Evolutionary conservation across 2,888 invertebrate genomes (phyloP), one percentile per base, ranked within the genome.

Genomic region (Lasioglossum leucozonium): DNA sequence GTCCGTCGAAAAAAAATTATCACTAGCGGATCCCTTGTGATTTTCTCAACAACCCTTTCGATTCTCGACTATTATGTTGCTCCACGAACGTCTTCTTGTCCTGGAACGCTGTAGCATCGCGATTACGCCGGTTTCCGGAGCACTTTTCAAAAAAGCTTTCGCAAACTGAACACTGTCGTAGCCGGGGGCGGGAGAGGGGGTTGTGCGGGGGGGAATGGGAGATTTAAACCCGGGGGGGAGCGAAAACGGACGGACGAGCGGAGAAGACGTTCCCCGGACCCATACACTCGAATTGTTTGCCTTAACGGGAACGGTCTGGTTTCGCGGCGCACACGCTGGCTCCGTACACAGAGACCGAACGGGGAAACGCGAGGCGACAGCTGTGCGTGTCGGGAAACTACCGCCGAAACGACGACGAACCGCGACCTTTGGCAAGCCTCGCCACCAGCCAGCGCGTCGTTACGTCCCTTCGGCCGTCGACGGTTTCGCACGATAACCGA

Each of bases 31-130:
- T 34, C 44, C 16, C 16, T n/a, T n/a, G 44, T 44, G 16, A 44
- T 4, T 77, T 65, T 51, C 74, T 74, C 37, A 30, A 40, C 13
- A 26, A 37, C 62, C 44, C 85, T 44, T 8, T 76, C 55, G 81
- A 71, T 74, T 78, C 34, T 73, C 76, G 82, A 55, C 78, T 86
- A 85, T 72, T 86, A 85, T 72, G 72, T 72, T 26, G 79, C 69
- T 79, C 55, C 58, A 13, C 79, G 75, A 47, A 65, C 73, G 72
- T 86, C 77, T 79, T 86, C 77, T 82, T 82, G 86, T 42, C 58
- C 77, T 86, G 81, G 79, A 40, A 78, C 72, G 86, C 73, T 86
- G 86, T 86, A 71, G 86, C 86, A 86, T 86, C 86, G 86, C 86
- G 86, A 71, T 82, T 40, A 37, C 76, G 44, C 51, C 62, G 62